phyloP scores from a whole-genome alignment of 2,888 invertebrate genomes.

The Hemistola chrysoprasaria region DNA sequence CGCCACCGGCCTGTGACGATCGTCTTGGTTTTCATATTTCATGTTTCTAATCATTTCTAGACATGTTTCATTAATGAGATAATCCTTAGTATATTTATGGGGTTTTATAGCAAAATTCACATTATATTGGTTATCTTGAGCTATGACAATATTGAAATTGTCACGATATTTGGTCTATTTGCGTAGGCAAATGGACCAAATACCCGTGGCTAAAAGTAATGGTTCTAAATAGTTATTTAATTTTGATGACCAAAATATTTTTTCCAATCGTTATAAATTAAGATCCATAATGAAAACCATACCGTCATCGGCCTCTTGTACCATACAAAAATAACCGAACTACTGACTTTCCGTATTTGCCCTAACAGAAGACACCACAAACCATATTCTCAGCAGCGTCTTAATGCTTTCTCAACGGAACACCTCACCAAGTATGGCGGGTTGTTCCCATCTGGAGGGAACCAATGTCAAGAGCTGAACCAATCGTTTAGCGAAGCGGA shows the following conservation, averaged over 20 bases:
- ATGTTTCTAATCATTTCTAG: neutral
- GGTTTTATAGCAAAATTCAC: too few relatives aligned
- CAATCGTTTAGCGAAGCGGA: constrained; percentile 76
- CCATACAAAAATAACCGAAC: constrained; percentile 30
- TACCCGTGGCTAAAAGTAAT: too few relatives aligned
- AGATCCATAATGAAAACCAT: constrained; percentile 13
- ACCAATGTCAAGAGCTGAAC: constrained; percentile 74
- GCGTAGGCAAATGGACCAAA: too few relatives aligned
- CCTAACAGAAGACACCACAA: constrained; percentile 78
- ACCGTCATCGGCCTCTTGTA: constrained; percentile 16
- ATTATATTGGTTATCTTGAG: too few relatives aligned
- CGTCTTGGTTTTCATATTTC: constrained; percentile 21
- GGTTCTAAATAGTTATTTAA: too few relatives aligned
- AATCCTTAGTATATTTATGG: too few relatives aligned
- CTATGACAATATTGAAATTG: too few relatives aligned
- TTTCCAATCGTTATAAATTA: neutral
- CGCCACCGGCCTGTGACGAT: constrained; percentile 20
- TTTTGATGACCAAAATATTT: neutral
- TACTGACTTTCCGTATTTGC: constrained; percentile 62
- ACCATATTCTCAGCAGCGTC: constrained; percentile 80
- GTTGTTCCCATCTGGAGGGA: constrained; percentile 73
- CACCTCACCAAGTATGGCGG: constrained; percentile 76
- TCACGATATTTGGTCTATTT: too few relatives aligned
- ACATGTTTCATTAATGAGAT: too few relatives aligned
- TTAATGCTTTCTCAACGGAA: constrained; percentile 78